Base-by-base conservation (phyloP, 2,797 vertebrate species). In the Diplodus sargus region DNA sequence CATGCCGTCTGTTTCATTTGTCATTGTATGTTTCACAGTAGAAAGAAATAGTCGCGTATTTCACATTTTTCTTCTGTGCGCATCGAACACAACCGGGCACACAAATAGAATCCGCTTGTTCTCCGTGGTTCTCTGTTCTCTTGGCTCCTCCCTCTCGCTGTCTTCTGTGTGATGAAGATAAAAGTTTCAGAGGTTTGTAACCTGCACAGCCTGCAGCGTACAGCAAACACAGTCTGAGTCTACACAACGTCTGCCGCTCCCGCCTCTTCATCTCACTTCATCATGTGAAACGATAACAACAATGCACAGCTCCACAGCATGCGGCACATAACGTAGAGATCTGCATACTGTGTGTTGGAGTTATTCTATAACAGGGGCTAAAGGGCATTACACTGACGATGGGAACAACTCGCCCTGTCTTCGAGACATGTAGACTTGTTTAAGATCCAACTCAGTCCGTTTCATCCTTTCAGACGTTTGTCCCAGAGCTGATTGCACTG, bases 81-180 rank as follows among this genome's bases (percentile, higher is more conserved):
- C 52, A 56, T 20, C 34, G 23, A 70, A 69, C 6, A 28, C 25
- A 74, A 62, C 57, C 16, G 12, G 64, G 76, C 52, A 54, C 69
- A 70, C 65, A 77, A 67, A 71, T 63, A 64, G 28, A 76, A 49
- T 77, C n/a, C 66, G 7, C 72, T 70, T 51, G 30, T 69, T 66
- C 23, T 70, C 30, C 61, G 20, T 69, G 58, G 66, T 66, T 58
- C 20, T 68, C 10, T 6, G 2, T 39, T 58, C 66, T 59, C 30
- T 65, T n/a, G 56, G 18, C 80, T 34, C 58, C 45, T 42, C 42
- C 16, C 42, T 56, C 34, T 52, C 43, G 13, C 57, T 49, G 28
- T 74, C 30, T 28, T 34, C 67, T 71, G 61, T 72, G 62, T 78
- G 70, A 74, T 74, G 61, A 72, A 81, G 71, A 71, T 71, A 68